A percentile compares a stretch with the other conserved stretches of the same genome.
Conservation (phyloP, 2,888 invertebrate genomes). For the Acleris laterana region DNA sequence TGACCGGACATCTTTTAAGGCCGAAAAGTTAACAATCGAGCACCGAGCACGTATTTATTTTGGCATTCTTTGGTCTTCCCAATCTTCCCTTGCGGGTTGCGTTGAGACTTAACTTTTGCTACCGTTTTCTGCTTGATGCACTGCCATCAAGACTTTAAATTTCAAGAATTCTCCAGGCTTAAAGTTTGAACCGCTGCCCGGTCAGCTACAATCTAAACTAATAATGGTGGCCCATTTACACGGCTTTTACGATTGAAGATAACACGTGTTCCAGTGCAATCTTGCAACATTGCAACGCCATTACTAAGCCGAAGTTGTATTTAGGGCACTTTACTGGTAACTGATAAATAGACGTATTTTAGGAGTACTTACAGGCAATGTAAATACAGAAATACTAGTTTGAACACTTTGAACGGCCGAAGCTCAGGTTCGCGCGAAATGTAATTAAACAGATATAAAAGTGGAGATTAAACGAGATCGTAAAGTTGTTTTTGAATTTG, state of each 20-base stretch:
- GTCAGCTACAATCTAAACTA: not conserved
- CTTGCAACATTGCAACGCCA: constrained; percentile 7
- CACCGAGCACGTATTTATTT: constrained; percentile 1
- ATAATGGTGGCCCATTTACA: constrained; percentile 14
- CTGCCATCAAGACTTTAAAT: too few species aligned
- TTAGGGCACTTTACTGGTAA: constrained; percentile 18
- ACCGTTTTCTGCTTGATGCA: too few species aligned
- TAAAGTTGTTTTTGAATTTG: constrained; percentile 21
- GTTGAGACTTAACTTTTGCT: too few species aligned
- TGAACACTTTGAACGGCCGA: too few species aligned
- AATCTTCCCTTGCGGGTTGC: too few species aligned
- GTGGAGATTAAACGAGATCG: constrained; percentile 14
- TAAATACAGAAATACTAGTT: not conserved
- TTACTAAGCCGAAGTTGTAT: constrained; percentile 11
- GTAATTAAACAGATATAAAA: constrained; percentile 22
- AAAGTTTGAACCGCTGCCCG: too few species aligned
- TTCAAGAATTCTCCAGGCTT: too few species aligned
- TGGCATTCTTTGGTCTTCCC: not conserved
- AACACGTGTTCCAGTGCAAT: constrained; percentile 19
- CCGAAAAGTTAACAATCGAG: constrained; percentile 29
- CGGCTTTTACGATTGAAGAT: constrained; percentile 11
- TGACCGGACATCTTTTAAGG: constrained; percentile 42
- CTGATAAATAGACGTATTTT: constrained; percentile 13
- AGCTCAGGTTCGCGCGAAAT: constrained; percentile 9
- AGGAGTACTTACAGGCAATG: not conserved